Percentiles rank a stretch among this genome's conserved stretches.
Conservation (phyloP, 2,888 invertebrate species). For the Hirtodrosophila alboralis region DNA sequence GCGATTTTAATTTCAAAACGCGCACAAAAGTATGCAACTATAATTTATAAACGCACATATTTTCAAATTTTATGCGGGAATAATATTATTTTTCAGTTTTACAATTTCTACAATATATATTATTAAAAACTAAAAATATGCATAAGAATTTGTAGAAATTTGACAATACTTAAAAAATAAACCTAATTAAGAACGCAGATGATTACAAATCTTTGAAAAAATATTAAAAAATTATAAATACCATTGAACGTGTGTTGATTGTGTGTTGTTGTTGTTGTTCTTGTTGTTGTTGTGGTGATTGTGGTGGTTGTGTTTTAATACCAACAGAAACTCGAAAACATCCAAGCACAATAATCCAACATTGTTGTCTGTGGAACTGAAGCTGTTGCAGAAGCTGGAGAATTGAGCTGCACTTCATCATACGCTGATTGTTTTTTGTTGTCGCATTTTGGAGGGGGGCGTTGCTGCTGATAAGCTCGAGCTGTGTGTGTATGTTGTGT, state of each 20-base stretch:
- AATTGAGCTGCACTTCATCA: no score
- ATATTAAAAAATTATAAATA: conserved; percentile 75
- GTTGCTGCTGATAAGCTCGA: conserved; percentile 29
- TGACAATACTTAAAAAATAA: background rate
- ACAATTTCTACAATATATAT: no score
- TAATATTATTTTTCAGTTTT: no score
- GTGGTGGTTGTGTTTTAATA: conserved; percentile 57
- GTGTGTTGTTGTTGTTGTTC: conserved; percentile 51
- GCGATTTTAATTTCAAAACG: background rate
- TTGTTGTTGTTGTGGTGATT: conserved; percentile 21
- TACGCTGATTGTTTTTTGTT: conserved; percentile 12
- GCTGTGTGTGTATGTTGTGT: conserved; percentile 15
- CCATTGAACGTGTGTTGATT: conserved; percentile 66
- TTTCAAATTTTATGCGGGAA: no score
- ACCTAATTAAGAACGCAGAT: background rate
- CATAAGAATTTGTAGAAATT: no score
- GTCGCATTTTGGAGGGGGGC: conserved; percentile 46
- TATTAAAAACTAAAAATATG: background rate
- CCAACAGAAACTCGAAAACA: conserved; percentile 16
- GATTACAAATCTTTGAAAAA: conserved; percentile 26
- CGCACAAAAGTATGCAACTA: conserved; percentile 1
- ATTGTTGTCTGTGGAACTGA: conserved; percentile 24
- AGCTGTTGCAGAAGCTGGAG: conserved; percentile 26
- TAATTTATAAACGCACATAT: no score
- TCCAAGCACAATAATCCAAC: conserved; percentile 2